These are phyloP conservation scores for Drosophila tripunctata DNA, from an alignment of 2,888 invertebrate species.

Conservation along the genomic window DNA sequence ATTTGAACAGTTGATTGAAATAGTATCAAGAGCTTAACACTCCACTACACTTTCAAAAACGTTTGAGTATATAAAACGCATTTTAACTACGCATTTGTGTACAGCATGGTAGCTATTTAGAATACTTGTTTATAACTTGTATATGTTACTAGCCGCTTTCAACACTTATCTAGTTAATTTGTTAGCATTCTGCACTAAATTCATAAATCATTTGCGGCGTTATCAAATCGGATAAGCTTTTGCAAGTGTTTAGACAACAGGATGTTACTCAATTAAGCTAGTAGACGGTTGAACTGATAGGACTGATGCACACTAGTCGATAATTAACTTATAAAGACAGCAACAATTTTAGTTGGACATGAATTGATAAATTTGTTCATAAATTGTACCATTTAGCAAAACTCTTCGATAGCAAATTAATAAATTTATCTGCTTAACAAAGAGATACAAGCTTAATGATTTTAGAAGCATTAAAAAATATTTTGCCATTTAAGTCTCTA, in stretches of 20 bases:
- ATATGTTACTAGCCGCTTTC: neutral
- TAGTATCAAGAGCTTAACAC: neutral
- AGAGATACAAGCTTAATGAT: too few species aligned
- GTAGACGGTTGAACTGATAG: neutral
- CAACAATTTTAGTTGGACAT: neutral
- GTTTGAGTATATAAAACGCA: neutral
- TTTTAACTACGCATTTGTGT: neutral
- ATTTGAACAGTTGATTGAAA: neutral
- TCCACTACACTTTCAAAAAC: neutral
- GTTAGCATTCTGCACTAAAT: constrained; percentile 10
- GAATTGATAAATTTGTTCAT: too few species aligned
- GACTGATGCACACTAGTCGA: too few species aligned
- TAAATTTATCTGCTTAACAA: too few species aligned
- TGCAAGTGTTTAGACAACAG: constrained; percentile 18
- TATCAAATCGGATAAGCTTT: constrained; percentile 28
- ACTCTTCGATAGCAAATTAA: too few species aligned
- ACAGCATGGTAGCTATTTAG: neutral
- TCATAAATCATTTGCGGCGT: constrained; percentile 29
- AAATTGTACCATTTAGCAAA: too few species aligned
- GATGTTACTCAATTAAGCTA: neutral
- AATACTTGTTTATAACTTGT: neutral
- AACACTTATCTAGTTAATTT: constrained; percentile 25
- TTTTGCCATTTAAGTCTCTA: too few species aligned
- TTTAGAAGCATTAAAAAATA: too few species aligned
- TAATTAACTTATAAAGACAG: neutral